These are phyloP conservation scores for Crocuta crocuta DNA, from an alignment of 2,113 vertebrate species.

Conservation along the genomic window DNA sequence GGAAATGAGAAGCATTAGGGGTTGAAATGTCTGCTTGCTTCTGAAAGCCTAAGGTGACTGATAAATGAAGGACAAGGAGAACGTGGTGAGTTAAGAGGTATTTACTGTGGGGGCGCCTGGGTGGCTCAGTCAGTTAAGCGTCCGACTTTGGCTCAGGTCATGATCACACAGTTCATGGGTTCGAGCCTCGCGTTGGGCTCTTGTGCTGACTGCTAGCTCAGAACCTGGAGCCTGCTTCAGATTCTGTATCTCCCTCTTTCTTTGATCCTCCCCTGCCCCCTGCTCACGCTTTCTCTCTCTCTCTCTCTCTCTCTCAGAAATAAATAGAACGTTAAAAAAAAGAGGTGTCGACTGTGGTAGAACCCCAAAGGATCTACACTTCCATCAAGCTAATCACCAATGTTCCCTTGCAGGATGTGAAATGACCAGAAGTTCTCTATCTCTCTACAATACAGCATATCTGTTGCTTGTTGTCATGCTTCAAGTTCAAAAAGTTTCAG, in stretches of 20 bases:
- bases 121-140: too few relatives aligned
- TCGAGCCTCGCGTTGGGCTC: too few relatives aligned
- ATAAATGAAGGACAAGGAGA: neutral
- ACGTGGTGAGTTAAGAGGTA: neutral
- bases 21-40: neutral
- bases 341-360: neutral
- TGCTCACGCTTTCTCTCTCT: too few relatives aligned
- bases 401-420: neutral
- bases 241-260: too few relatives aligned
- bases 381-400: neutral
- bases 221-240: too few relatives aligned
- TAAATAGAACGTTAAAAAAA: neutral
- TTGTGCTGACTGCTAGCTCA: too few relatives aligned
- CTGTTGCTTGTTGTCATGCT: neutral
- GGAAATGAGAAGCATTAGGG: neutral
- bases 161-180: too few relatives aligned
- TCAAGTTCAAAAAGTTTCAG: neutral
- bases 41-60: neutral
- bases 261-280: too few relatives aligned
- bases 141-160: too few relatives aligned
- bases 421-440: neutral
- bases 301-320: too few relatives aligned
- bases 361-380: neutral
- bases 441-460: neutral
- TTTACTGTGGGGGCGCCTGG: too few relatives aligned